Percentiles rank a stretch among this genome's conserved stretches.
phyloP scores from a whole-genome alignment of 2,113 vertebrate species.

The Egretta garzetta region DNA sequence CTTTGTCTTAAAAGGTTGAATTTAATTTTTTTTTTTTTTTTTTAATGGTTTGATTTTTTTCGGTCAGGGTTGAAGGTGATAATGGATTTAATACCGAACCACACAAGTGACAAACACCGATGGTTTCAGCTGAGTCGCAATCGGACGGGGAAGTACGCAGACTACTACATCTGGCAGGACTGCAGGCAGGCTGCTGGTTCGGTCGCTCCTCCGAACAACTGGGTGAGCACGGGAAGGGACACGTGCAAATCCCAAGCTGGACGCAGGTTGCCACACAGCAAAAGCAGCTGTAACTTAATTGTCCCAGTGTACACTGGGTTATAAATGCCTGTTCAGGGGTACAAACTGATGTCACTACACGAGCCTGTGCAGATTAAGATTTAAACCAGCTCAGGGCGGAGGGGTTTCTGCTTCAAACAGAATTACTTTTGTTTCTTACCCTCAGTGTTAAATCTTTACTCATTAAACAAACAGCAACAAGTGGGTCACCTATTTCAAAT shows the following conservation, averaged over 20 bases:
- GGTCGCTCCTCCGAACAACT: slow-evolving; percentile 87
- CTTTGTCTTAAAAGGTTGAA: neutral
- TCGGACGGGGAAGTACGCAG: slow-evolving; percentile 81
- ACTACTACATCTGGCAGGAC: slow-evolving; percentile 94
- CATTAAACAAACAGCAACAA: neutral
- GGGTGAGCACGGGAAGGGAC: slow-evolving; percentile 76
- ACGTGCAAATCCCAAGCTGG: neutral
- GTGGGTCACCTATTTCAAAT: neutral
- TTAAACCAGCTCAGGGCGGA: neutral
- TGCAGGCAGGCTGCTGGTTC: slow-evolving; percentile 60
- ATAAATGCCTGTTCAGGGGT: neutral
- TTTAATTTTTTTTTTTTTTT: neutral
- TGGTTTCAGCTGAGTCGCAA: slow-evolving; percentile 93
- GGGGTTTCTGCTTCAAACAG: neutral
- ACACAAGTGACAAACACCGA: slow-evolving; percentile 90
- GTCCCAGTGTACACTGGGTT: rapidly evolving
- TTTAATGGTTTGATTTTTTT: neutral
- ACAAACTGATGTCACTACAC: neutral
- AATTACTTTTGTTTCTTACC: neutral
- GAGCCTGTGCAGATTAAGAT: neutral
- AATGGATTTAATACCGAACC: slow-evolving; percentile 96
- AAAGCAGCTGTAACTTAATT: neutral
- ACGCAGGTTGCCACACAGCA: neutral
- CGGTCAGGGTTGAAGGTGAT: slow-evolving; percentile 90
- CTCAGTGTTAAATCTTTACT: neutral